Conservation (phyloP, 2,113 vertebrate genomes). For the Mugil cephalus region DNA sequence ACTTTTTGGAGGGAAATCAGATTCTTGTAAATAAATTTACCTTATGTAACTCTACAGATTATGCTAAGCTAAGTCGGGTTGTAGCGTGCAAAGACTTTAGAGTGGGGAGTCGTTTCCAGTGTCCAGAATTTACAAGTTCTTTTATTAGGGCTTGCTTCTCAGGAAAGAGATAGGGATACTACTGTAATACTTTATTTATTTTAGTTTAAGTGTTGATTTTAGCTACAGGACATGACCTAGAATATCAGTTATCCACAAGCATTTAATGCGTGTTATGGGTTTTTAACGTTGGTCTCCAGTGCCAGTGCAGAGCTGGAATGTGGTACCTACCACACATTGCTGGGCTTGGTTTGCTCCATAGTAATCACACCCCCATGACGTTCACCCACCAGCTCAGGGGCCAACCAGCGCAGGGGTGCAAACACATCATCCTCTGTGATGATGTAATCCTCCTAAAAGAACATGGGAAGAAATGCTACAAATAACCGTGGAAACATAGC, state of each 20-base stretch:
- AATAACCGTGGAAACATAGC: neutral
- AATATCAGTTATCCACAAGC: neutral
- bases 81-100: neutral
- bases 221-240: no score
- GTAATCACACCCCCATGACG: constrained; percentile 93
- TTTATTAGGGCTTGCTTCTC: no score
- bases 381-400: constrained; percentile 94
- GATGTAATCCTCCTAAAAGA: constrained; percentile 94
- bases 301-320: constrained; percentile 7
- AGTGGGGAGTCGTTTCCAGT: neutral
- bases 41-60: constrained; percentile 17
- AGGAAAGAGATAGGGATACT: no score
- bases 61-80: no score
- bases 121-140: no score
- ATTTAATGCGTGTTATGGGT: neutral
- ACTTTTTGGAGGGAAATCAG: no score
- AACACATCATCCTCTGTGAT: constrained; percentile 92
- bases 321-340: constrained; percentile 94
- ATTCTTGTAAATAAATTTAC: constrained; percentile 24
- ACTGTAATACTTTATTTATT: no score
- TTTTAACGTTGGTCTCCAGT: constrained; percentile 2
- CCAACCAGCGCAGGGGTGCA: constrained; percentile 94
- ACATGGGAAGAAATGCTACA: constrained; percentile 1
- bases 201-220: no score
- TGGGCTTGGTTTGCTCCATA: constrained; percentile 92